Conservation (phyloP, 2,113 vertebrate species). For the Meles meles region DNA sequence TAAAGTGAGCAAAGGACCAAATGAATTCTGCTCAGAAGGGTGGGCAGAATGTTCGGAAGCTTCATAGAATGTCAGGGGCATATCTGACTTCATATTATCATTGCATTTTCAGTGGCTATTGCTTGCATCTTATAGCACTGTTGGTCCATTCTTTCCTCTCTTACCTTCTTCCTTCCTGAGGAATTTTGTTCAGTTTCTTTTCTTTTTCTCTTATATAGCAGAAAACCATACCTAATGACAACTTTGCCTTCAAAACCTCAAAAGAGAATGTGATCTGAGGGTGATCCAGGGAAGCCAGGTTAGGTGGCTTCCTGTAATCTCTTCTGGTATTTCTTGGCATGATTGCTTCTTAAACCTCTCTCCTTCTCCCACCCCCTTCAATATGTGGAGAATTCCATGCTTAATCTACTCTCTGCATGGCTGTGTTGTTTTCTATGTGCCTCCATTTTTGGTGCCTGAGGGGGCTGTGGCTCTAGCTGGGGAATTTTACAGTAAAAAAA, state of each 20-base stretch:
- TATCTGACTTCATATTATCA: background rate
- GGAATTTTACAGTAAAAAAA: background rate
- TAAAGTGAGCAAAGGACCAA: slow-evolving; percentile 45
- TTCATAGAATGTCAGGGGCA: slow-evolving; percentile 30
- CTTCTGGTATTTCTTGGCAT: background rate
- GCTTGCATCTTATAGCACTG: background rate
- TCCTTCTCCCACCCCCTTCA: background rate
- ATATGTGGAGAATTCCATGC: background rate
- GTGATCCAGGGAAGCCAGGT: background rate
- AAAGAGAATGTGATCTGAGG: background rate
- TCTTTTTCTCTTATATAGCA: background rate
- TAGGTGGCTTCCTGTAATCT: background rate
- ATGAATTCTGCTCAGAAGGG: slow-evolving; percentile 25
- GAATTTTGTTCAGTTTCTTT: background rate
- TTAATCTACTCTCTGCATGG: background rate
- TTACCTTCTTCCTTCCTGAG: background rate
- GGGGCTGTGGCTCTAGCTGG: background rate
- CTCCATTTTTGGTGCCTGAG: background rate
- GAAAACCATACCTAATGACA: background rate
- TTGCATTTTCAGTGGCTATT: background rate
- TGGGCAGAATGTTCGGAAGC: background rate
- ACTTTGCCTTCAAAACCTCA: slow-evolving; percentile 12
- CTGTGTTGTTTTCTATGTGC: background rate
- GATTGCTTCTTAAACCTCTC: background rate
- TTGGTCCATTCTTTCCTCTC: background rate